Evolutionary conservation across 2,888 invertebrate genomes (phyloP).

Genomic region (Torymus texanus): DNA sequence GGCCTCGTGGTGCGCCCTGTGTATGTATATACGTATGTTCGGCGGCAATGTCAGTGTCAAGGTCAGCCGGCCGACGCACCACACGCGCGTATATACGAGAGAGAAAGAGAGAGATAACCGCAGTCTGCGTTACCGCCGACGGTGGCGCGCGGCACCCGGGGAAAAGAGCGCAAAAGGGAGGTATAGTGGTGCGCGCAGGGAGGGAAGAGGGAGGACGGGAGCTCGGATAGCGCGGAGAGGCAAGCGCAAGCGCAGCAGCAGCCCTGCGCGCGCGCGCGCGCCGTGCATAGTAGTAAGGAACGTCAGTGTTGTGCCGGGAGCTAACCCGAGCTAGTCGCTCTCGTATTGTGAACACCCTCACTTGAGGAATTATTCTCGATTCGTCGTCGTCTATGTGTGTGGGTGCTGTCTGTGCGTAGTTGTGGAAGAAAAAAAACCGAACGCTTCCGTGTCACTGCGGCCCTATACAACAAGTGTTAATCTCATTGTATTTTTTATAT

Average conservation of each 20-base stretch:
- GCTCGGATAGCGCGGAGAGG: background rate
- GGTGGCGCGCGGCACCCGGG: constrained; percentile 44
- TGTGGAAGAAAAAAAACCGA: no score
- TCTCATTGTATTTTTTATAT: no score
- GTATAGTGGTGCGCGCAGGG: background rate
- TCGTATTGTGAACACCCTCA: no score
- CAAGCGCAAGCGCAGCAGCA: background rate
- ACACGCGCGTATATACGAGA: constrained; percentile 51
- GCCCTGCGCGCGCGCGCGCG: constrained; percentile 2
- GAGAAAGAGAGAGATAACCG: background rate
- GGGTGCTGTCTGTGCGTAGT: no score
- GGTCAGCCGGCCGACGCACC: constrained; percentile 73
- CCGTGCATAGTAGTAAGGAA: background rate
- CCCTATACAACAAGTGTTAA: no score
- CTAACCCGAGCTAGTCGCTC: constrained; percentile 10
- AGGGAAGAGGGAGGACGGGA: background rate
- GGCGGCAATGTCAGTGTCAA: constrained; percentile 74
- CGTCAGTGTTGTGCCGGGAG: constrained; percentile 47
- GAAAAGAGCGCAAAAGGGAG: constrained; percentile 32
- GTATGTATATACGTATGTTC: constrained; percentile 51
- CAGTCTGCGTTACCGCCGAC: constrained; percentile 25
- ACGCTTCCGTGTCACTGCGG: no score
- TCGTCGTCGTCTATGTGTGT: no score
- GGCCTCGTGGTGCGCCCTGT: background rate
- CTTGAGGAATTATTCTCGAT: no score